Evolutionary conservation across 1,140 invertebrate species (phyloP).

Genomic region (Pygmarrhopalites habei): DNA sequence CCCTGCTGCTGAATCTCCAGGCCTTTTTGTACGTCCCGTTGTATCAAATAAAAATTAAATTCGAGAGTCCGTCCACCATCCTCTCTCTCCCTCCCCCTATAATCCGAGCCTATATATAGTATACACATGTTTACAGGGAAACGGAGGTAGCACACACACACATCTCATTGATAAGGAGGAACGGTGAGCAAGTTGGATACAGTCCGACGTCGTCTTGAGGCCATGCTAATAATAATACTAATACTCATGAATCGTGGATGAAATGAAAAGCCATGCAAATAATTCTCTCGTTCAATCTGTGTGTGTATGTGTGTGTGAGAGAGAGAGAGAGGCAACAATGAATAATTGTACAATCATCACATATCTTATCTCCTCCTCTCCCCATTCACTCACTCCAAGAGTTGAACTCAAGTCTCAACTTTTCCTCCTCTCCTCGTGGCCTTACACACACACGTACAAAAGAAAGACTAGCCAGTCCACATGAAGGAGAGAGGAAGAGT

Average conservation of each 20-base stretch:
- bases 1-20: constrained; percentile 26
- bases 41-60: constrained; percentile 7
- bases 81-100: background rate
- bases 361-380: background rate
- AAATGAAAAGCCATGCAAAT: background rate
- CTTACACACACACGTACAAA: too few species aligned
- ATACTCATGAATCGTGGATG: too few species aligned
- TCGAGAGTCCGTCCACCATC: background rate
- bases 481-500: too few species aligned
- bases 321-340: too few species aligned
- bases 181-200: background rate
- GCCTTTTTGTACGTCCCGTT: constrained; percentile 13
- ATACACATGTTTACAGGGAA: background rate
- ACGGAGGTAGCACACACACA: too few species aligned
- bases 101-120: background rate
- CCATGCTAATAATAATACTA: too few species aligned
- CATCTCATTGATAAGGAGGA: too few species aligned
- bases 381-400: background rate
- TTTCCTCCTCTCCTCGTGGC: background rate
- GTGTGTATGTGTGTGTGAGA: too few species aligned
- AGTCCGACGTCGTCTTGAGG: background rate
- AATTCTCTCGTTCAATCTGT: background rate
- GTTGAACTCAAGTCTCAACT: background rate
- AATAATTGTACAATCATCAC: background rate
- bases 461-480: too few species aligned